These are phyloP conservation scores for Zaprionus ghesquierei DNA, from an alignment of 1,140 invertebrate genomes.

Conservation along the genomic window DNA sequence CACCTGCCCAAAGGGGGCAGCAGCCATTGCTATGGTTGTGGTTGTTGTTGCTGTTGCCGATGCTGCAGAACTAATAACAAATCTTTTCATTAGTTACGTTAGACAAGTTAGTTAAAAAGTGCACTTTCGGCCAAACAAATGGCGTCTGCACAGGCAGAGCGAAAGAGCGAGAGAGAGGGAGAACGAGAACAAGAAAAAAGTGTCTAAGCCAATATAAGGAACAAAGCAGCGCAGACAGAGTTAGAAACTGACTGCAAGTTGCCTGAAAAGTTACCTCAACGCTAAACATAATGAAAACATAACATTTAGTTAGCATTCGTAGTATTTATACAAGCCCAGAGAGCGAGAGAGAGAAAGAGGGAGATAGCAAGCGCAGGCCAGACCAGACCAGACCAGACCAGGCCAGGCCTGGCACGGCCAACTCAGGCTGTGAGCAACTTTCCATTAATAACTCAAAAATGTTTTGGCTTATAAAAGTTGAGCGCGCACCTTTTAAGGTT, in stretches of 20 bases:
- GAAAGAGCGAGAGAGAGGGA: background rate
- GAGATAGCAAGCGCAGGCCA: background rate
- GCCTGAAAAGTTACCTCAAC: slow-evolving; percentile 40
- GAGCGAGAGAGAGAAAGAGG: background rate
- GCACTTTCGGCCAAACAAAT: slow-evolving; percentile 73
- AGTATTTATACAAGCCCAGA: slow-evolving; percentile 59
- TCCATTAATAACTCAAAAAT: slow-evolving; percentile 80
- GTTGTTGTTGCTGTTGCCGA: background rate
- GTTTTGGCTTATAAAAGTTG: slow-evolving; percentile 71
- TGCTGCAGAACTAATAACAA: slow-evolving; percentile 71
- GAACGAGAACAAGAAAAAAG: slow-evolving; percentile 25
- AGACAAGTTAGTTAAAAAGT: slow-evolving; percentile 79
- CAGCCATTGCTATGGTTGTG: background rate
- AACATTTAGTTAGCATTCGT: slow-evolving; percentile 78
- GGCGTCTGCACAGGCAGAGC: slow-evolving; percentile 20
- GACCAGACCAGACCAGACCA: background rate
- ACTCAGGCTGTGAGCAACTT: slow-evolving; percentile 49
- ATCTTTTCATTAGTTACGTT: slow-evolving; percentile 80
- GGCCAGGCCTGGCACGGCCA: too few relatives aligned
- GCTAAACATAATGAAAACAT: slow-evolving; percentile 77
- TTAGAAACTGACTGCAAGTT: slow-evolving; percentile 36
- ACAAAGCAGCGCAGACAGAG: slow-evolving; percentile 12
- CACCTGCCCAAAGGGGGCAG: slow-evolving; percentile 32
- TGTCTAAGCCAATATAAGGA: slow-evolving; percentile 69
- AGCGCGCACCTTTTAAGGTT: slow-evolving; percentile 35